Evolutionary conservation across 1,140 invertebrate species (phyloP).

Genomic region (Cherax quadricarinatus): DNA sequence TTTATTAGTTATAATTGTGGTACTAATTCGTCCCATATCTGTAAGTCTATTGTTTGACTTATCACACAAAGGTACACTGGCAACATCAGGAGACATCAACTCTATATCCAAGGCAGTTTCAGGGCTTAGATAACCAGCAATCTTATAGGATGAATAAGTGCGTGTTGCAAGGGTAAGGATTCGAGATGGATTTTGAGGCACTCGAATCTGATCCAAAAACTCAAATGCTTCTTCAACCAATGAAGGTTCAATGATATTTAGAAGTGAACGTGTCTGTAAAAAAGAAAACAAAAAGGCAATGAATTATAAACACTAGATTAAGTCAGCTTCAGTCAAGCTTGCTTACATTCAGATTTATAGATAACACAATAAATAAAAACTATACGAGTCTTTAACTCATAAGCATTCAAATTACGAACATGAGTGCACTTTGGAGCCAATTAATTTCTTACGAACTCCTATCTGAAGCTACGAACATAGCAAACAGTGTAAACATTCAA

Average conservation of each 20-base stretch:
- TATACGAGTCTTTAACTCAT: not conserved
- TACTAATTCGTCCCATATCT: slow-evolving; percentile 20
- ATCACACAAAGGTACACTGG: slow-evolving; percentile 23
- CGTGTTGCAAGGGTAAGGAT: slow-evolving; percentile 67
- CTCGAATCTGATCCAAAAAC: slow-evolving; percentile 86
- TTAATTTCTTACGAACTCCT: no score
- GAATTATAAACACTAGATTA: not conserved
- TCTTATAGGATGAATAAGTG: slow-evolving; percentile 63
- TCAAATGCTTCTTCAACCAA: slow-evolving; percentile 89
- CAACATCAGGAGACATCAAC: slow-evolving; percentile 47
- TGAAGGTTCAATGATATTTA: slow-evolving; percentile 89
- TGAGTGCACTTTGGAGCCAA: no score
- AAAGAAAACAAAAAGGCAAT: not conserved
- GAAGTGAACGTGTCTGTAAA: slow-evolving; percentile 83
- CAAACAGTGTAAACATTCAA: no score
- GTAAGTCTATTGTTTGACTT: not conserved
- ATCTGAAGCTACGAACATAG: no score
- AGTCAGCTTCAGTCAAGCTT: not conserved
- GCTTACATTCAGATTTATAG: not conserved
- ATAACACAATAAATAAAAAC: not conserved
- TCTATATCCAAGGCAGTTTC: slow-evolving; percentile 70
- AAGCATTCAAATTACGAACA: no score
- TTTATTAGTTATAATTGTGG: slow-evolving; percentile 34
- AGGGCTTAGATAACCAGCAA: slow-evolving; percentile 69
- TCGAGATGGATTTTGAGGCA: slow-evolving; percentile 73